phyloP scores from a whole-genome alignment of 1,140 invertebrate species.

The Hypothenemus hampei region DNA sequence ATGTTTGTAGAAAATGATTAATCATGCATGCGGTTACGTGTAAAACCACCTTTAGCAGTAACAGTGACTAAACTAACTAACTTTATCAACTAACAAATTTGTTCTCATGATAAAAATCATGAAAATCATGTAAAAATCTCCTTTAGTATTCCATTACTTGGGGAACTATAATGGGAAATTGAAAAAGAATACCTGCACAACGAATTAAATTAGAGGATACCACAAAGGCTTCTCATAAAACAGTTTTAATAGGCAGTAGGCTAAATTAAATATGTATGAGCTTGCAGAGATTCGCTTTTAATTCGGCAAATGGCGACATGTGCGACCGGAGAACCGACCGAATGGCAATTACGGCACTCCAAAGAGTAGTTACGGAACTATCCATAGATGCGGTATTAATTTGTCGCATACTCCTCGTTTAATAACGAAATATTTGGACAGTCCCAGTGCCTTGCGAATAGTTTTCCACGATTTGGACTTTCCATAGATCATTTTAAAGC shows the following conservation, averaged over 20 bases:
- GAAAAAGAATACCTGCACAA: too few relatives aligned
- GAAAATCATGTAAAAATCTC: too few relatives aligned
- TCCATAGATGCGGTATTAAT: conserved; percentile 17
- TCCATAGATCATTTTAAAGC: too few relatives aligned
- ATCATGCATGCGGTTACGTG: too few relatives aligned
- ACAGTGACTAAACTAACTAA: too few relatives aligned
- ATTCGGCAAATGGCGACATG: conserved; percentile 16
- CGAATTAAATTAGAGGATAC: not conserved
- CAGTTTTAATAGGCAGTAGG: conserved; percentile 12
- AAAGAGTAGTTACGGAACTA: conserved; percentile 12
- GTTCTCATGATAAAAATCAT: too few relatives aligned
- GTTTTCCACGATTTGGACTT: not conserved
- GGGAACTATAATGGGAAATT: too few relatives aligned
- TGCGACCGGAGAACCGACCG: conserved; percentile 8
- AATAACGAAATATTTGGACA: conserved; percentile 1
- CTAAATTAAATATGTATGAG: conserved; percentile 22
- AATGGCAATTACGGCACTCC: conserved; percentile 15
- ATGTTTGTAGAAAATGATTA: too few relatives aligned
- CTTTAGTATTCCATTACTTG: too few relatives aligned
- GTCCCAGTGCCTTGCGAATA: not conserved
- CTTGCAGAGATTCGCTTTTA: conserved; percentile 19
- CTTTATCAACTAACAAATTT: too few relatives aligned
- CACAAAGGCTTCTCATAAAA: conserved; percentile 8
- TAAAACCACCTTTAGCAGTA: too few relatives aligned
- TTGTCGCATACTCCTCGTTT: not conserved